Base-by-base conservation (phyloP, 1,140 invertebrate genomes). In the Zaprionus gabonicus region DNA sequence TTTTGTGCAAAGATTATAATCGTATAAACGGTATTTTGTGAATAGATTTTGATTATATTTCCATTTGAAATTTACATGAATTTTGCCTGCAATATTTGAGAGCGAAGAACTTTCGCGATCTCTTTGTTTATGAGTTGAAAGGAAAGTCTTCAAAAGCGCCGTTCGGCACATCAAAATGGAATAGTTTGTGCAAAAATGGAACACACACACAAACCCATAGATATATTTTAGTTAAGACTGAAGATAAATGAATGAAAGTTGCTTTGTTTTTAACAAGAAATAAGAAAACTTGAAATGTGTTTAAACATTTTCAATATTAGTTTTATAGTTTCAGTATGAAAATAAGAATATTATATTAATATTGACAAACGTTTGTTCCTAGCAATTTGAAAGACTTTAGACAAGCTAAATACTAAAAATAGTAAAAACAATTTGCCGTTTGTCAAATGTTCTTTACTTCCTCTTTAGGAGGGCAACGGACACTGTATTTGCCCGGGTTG, bases 121-220 rank as follows among this genome's bases (percentile, higher is more conserved):
- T 34, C 12, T 69, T 63, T 71, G 51, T 71, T 69, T 75, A 64
- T 38, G 17, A n/a, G 57, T 38, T 41, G 53, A 74, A 53, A 72
- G 70, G 74, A 84, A 85, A 84, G 74, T 62, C 71, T 83, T 57
- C 20, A 13, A 49, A 10, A 67, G n/a, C n/a, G 6, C 76, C 67
- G 46, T 75, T 70, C 63, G 34, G 20, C 53, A 70, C 53, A 44
- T 13, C 20, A 34, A 56, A 59, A 49, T n/a, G 7, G 2, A 73
- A 20, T 41, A 28, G n/a, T 15, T 20, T 25, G 27, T 56, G 23
- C 53, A 9, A n/a, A 56, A 56, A 56, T 56, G 15, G 53, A 56
- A 41, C 38, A 27, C 23, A 49, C n/a, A n/a, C 15, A 23, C 5
- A 56, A 34, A 59, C 23, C 12, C 20, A 10, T 64, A 17, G n/a